Conservation (phyloP, 2,797 vertebrate genomes). For the Mus minutoides region DNA sequence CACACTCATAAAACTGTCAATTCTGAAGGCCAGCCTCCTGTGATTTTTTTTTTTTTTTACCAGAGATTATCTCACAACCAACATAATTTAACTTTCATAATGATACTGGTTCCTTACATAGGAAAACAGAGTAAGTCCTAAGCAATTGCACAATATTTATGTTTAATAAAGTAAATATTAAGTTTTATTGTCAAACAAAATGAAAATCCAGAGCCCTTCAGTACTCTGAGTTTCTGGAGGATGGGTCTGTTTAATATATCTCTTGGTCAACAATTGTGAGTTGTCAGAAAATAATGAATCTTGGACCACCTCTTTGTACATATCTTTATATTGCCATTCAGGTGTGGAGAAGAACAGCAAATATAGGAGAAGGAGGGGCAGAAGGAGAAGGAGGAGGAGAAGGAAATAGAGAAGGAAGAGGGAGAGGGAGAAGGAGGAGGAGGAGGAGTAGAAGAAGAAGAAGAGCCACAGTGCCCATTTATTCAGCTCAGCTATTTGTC, state of each 20-base stretch:
- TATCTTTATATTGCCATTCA: slow-evolving; percentile 38
- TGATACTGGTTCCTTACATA: neutral
- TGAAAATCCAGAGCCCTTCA: slow-evolving; percentile 37
- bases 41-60: neutral
- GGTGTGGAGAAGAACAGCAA: neutral
- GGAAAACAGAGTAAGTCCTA: slow-evolving; percentile 47
- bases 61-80: slow-evolving; percentile 52
- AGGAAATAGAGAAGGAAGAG: no score
- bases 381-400: no score
- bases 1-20: slow-evolving; percentile 63
- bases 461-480: neutral
- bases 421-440: no score
- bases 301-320: neutral
- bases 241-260: slow-evolving; percentile 49
- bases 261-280: slow-evolving; percentile 22
- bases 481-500: slow-evolving; percentile 44
- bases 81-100: slow-evolving; percentile 54
- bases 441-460: no score
- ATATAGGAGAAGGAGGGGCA: neutral
- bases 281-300: slow-evolving; percentile 50
- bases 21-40: slow-evolving; percentile 7
- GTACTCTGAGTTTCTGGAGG: neutral
- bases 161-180: slow-evolving; percentile 58
- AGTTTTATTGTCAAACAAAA: slow-evolving; percentile 64
- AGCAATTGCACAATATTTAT: slow-evolving; percentile 20